Evolutionary conservation across 2,797 vertebrate species (phyloP).

Genomic region (Sphaeramia orbicularis): DNA sequence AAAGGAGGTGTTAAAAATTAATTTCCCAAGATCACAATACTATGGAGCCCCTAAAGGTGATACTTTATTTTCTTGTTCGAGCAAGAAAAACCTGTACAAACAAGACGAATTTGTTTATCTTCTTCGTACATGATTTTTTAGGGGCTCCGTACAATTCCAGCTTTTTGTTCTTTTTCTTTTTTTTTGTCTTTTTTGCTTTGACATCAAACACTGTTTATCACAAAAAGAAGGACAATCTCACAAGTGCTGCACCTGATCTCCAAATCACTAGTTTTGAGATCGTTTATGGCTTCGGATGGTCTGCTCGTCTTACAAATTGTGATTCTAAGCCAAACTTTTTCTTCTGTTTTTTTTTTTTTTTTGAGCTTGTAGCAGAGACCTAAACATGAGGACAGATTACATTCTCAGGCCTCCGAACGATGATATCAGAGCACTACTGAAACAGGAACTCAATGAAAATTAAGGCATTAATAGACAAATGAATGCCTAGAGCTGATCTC

Average conservation of each 20-base stretch:
- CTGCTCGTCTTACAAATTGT: conserved; percentile 52
- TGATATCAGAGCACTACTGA: conserved; percentile 43
- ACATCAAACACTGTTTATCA: conserved; percentile 58
- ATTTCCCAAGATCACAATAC: conserved; percentile 52
- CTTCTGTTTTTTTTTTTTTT: no score
- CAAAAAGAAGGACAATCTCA: no score
- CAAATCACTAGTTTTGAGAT: conserved; percentile 69
- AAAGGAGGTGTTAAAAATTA: conserved; percentile 21
- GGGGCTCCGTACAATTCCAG: no score
- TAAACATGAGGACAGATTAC: conserved; percentile 64
- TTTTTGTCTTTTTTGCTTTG: no score
- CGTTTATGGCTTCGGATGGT: conserved; percentile 74
- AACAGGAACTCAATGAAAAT: conserved; percentile 60
- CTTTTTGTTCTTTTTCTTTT: no score
- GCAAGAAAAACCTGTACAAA: no score
- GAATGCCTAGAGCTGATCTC: conserved; percentile 34
- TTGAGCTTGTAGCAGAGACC: conserved; percentile 57
- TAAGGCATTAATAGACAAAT: conserved; percentile 77
- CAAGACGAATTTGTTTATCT: no score
- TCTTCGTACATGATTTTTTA: no score
- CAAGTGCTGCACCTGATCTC: conserved; percentile 69
- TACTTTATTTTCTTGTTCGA: no score
- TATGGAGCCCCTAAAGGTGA: no score
- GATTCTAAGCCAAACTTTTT: conserved; percentile 49
- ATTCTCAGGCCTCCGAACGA: conserved; percentile 65